Base-by-base conservation (phyloP, 1,140 invertebrate species). In the Pseudomyrmex pallidus region DNA sequence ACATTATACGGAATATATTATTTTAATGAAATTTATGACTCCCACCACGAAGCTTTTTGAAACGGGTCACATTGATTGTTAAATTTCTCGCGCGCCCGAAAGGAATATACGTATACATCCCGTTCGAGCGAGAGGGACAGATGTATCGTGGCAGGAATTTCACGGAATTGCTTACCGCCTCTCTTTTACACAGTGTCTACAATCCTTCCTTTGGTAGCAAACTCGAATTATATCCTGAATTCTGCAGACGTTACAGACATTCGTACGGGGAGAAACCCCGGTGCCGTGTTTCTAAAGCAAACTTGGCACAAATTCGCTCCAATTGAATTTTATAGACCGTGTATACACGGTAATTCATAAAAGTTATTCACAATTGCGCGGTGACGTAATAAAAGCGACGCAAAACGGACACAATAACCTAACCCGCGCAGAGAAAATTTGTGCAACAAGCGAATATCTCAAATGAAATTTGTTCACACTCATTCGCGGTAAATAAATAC, bases 141-240 rank as follows among this genome's bases (percentile, higher is more conserved):
- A 74, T 64, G 70, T 74, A 73, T 74, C 57, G 57, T 48, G 13
- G 48, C 50, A 35, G 78, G 72, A 82, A 82, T 82, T 82, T 74
- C 66, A 44, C 52, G 72, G 74, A 74, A 82, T 82, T 74, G 70
- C 72, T 74, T 82, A 74, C 78, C 48, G 61, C 78, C 68, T 82
- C 74, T 82, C 35, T 35, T 35, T 35, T 35, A 35, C 74, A 82
- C 50, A 82, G 48, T 56, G 70, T 64, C 70, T 72, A 61, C 76
- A 70, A 70, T 80, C 54, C 54, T 22, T 57, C 13, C 35, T 17
- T 44, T 54, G n/a, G 22, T 54, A 72, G 52, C 63, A 25, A 57
- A 57, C 66, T 72, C 76, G 76, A 80, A 80, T 61, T 72, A 66
- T 80, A 59, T 61, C 35, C 59, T 61, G 70, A 82, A 63, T 82